Base-by-base conservation (phyloP, 2,113 vertebrate genomes). In the Cairina moschata region DNA sequence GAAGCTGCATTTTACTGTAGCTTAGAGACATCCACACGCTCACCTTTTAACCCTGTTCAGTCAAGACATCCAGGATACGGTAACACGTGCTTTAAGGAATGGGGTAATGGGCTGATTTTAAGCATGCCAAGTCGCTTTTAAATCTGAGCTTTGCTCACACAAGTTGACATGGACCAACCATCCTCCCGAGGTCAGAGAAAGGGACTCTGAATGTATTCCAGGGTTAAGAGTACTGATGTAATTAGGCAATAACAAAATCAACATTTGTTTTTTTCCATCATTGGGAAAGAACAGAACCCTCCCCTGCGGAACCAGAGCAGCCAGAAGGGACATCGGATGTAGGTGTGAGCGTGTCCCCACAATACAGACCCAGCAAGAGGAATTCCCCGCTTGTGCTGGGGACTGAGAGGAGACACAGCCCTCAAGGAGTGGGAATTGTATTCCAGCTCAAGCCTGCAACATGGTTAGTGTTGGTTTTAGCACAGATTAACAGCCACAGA, bases 391-490 rank as follows among this genome's bases (percentile, higher is more conserved):
- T 52, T 26, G 50, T 52, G 50, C 50, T 8, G 7, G 22, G 50
- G 50, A 52, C 26, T 3, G 2, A 4, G 29, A 40, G 21, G 12
- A 31, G 16, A 9, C 12, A 3, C 7, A 2, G 40, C 11, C n/a
- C 48, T 6, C n/a, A 7, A 1, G 34, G 14, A n/a, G 63, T 26
- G 32, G 44, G 59, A 26, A n/a, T 25, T 11, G 13, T 4, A 3
- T n/a, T 60, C 4, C 0, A 73, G 36, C 59, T 26, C 46, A 36
- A 36, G 8, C 18, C 54, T 4, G 25, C 0, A 0, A 56, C 44
- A 38, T 0, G 0, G 15, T 5, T 60, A 23, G 16, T 3, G 14
- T 21, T 2, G 5, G 32, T 13, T 59, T 54, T 18, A 40, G 44
- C 25, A 9, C 1, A 1, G 25, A 15, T 12, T 12, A 25, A 34